These are phyloP conservation scores for Lordiphosa stackelbergi DNA, from an alignment of 1,140 invertebrate species.

Conservation along the genomic window DNA sequence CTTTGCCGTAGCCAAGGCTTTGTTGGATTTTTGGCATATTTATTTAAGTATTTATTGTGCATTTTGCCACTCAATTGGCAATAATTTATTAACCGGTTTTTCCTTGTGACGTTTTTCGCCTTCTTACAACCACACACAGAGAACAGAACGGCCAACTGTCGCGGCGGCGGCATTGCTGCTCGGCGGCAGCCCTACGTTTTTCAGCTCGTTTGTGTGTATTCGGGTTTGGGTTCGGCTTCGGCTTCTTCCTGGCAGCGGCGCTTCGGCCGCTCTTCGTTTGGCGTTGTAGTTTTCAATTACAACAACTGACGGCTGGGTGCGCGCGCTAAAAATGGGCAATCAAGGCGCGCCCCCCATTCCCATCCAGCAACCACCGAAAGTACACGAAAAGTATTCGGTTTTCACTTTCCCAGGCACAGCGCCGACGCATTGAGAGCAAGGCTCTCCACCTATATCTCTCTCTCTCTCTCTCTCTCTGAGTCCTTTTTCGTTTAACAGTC, in stretches of 20 bases:
- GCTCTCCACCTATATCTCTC: background rate
- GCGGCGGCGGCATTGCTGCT: conserved; percentile 18
- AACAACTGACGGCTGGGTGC: conserved; percentile 39
- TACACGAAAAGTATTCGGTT: conserved; percentile 60
- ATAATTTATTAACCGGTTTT: conserved; percentile 76
- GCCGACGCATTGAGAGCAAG: conserved; percentile 23
- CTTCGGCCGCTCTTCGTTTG: conserved; percentile 36
- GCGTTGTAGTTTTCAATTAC: conserved; percentile 64
- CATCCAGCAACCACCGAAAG: conserved; percentile 48
- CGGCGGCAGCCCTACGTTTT: conserved; percentile 29
- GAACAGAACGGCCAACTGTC: conserved; percentile 53
- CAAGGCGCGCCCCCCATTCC: conserved; percentile 41
- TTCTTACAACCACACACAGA: conserved; percentile 74
- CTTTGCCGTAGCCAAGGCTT: conserved; percentile 7
- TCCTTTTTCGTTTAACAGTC: background rate
- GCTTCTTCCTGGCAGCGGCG: conserved; percentile 6
- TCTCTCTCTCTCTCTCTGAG: conserved; percentile 3
- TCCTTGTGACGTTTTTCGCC: conserved; percentile 70
- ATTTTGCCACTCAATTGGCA: conserved; percentile 66
- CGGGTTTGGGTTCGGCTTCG: conserved; percentile 29
- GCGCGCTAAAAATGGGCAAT: conserved; percentile 58
- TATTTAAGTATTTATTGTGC: conserved; percentile 54
- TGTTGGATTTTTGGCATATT: conserved; percentile 34
- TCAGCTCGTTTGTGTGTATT: conserved; percentile 26
- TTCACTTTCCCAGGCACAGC: conserved; percentile 29